Percentiles rank a stretch among this genome's conserved stretches.
Conservation (phyloP, 1,140 invertebrate species). For the Pogonus chalceus region DNA sequence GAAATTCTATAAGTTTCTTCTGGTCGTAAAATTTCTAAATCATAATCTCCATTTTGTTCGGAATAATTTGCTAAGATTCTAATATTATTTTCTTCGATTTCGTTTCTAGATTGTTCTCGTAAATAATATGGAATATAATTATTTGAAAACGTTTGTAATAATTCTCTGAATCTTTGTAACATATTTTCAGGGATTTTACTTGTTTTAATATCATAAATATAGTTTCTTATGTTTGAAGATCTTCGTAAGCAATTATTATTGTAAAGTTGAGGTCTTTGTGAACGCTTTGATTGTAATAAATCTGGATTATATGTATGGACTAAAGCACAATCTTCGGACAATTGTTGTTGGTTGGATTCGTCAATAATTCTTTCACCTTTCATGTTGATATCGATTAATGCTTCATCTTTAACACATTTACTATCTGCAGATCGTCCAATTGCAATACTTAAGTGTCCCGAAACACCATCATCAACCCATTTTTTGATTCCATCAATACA, state of each 20-base stretch:
- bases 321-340: no score
- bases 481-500: constrained; percentile 31
- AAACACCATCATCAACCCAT: constrained; percentile 27
- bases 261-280: no score
- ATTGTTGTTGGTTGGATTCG: no score
- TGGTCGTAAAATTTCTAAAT: not conserved
- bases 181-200: not conserved
- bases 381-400: constrained; percentile 18
- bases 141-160: not conserved
- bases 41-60: not conserved
- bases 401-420: constrained; percentile 20
- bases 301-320: no score
- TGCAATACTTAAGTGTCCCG: constrained; percentile 24
- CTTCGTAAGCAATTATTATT: no score
- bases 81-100: not conserved
- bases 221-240: not conserved
- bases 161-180: not conserved
- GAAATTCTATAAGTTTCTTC: not conserved
- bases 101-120: not conserved
- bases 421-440: constrained; percentile 28
- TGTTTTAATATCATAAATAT: not conserved
- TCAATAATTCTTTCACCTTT: constrained; percentile 6
- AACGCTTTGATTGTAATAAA: no score
- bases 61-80: not conserved
- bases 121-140: not conserved